Conservation (phyloP, 1,140 invertebrate genomes). For the Heliconius eleuchia region DNA sequence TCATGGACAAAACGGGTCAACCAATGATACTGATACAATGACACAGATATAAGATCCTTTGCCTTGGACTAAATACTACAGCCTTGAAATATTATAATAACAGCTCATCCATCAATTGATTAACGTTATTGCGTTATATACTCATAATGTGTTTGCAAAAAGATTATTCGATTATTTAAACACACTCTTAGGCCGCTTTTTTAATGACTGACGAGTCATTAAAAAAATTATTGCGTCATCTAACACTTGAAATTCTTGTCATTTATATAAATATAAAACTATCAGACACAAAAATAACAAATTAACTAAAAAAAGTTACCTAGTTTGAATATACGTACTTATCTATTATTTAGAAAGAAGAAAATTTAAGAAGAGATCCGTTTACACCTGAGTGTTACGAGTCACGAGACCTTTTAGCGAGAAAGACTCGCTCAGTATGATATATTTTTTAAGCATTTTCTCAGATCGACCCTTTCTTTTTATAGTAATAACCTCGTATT, state of each 20-base stretch:
- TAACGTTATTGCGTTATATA: not conserved
- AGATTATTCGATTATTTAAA: not conserved
- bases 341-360: too few relatives aligned
- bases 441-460: too few relatives aligned
- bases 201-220: too few relatives aligned
- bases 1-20: conserved; percentile 24
- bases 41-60: conserved; percentile 34
- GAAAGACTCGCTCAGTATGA: too few relatives aligned
- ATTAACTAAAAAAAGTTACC: not conserved
- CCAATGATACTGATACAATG: conserved; percentile 30
- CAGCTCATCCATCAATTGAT: conserved; percentile 1
- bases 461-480: too few relatives aligned
- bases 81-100: conserved; percentile 24
- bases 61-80: conserved; percentile 27
- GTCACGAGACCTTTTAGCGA: too few relatives aligned
- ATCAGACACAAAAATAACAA: too few relatives aligned
- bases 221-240: not conserved
- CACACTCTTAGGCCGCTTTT: not conserved
- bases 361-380: too few relatives aligned
- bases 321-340: not conserved
- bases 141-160: not conserved
- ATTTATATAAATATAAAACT: not conserved
- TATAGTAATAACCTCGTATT: too few relatives aligned
- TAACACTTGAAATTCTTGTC: not conserved
- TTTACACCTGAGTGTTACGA: too few relatives aligned